Percentiles rank a stretch among this genome's conserved stretches.
Evolutionary conservation across 2,888 invertebrate genomes (phyloP).

Genomic region (Ethmia dodecea): DNA sequence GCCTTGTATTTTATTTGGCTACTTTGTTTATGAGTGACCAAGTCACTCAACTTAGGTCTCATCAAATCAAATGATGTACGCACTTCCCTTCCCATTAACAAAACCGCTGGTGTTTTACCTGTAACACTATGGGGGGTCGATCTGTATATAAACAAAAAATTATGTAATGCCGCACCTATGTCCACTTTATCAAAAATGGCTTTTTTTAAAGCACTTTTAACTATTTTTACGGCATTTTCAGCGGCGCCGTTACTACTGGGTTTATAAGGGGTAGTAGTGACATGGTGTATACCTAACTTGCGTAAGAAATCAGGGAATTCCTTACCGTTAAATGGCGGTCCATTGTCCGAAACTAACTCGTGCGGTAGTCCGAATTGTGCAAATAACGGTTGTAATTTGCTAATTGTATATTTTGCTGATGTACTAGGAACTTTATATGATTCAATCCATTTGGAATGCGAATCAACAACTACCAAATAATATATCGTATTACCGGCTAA

Average conservation of each 20-base stretch:
- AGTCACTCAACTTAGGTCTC: background rate
- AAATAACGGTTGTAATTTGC: slow-evolving; percentile 12
- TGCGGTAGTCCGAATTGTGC: slow-evolving; percentile 18
- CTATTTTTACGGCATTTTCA: slow-evolving; percentile 16
- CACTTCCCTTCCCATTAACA: background rate
- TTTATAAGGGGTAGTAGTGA: slow-evolving; percentile 12
- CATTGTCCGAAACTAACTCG: slow-evolving; percentile 18
- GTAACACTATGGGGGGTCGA: background rate
- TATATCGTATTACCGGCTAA: background rate
- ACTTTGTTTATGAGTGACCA: background rate
- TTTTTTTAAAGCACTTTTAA: slow-evolving; percentile 2
- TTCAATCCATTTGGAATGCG: slow-evolving; percentile 5
- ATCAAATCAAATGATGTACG: background rate
- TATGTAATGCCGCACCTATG: background rate
- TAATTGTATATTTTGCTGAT: background rate
- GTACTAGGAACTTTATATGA: background rate
- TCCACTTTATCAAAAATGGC: background rate
- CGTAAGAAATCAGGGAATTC: slow-evolving; percentile 14
- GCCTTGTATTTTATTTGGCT: background rate
- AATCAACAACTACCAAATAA: slow-evolving; percentile 1
- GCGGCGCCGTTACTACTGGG: slow-evolving; percentile 18
- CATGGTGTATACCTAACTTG: slow-evolving; percentile 14
- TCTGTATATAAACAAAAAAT: background rate
- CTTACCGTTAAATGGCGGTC: slow-evolving; percentile 16
- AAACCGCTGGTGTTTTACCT: background rate